These are phyloP conservation scores for Styela plicata DNA, from an alignment of 23 tunicate species.

Conservation along the genomic window DNA sequence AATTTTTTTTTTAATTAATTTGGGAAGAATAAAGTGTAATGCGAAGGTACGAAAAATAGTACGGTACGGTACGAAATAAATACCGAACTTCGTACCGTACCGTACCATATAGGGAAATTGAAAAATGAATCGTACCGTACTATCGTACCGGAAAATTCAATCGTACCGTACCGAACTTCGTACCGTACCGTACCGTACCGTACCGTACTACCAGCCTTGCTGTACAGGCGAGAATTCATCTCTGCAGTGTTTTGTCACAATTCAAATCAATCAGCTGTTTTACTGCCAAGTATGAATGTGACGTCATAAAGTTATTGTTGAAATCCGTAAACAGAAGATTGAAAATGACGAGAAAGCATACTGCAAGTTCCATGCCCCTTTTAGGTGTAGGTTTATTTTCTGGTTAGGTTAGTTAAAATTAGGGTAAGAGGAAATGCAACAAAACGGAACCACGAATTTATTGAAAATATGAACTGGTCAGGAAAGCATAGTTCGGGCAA, in stretches of 20 bases:
- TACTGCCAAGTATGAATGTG: neutral
- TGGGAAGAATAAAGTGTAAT: too few species aligned
- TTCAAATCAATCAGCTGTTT: neutral
- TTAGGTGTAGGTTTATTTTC: neutral
- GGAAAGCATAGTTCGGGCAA: conserved; percentile 1
- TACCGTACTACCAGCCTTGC: too few species aligned
- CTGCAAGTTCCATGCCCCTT: neutral
- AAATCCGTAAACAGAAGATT: neutral
- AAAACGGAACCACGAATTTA: neutral
- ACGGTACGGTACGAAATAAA: too few species aligned
- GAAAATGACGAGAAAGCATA: neutral
- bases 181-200: too few species aligned
- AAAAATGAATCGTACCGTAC: too few species aligned
- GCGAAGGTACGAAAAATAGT: too few species aligned
- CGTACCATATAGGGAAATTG: too few species aligned
- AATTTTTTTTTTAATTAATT: too few species aligned
- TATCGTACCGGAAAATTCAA: too few species aligned
- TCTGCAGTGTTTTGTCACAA: neutral
- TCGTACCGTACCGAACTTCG: too few species aligned
- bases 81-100: too few species aligned
- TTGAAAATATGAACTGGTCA: conserved; percentile 6
- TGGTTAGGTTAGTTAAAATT: neutral
- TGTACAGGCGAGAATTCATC: too few species aligned
- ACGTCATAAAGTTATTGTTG: neutral
- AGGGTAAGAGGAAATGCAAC: conserved; percentile 7